A percentile compares a stretch with the other conserved stretches of the same genome.
phyloP scores from a whole-genome alignment of 2,113 vertebrate genomes.

The Pachycephala philippinensis region DNA sequence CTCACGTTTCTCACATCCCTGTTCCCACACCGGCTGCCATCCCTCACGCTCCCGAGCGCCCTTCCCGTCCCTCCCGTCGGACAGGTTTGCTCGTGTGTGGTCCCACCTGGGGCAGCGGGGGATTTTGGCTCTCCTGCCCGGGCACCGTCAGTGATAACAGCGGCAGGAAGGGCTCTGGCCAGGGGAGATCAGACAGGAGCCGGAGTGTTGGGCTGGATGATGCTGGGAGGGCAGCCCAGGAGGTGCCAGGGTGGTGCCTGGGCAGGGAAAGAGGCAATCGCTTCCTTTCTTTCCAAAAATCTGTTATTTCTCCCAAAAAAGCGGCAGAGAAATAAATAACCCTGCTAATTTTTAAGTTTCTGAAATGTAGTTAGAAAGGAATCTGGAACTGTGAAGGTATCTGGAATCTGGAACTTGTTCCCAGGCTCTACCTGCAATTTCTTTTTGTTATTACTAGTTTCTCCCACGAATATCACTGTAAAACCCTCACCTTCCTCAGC shows the following conservation, averaged over 20 bases:
- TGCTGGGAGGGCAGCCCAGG: background rate
- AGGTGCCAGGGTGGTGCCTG: background rate
- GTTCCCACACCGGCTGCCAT: background rate
- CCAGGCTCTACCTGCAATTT: background rate
- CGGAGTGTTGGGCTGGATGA: background rate
- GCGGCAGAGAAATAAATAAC: background rate
- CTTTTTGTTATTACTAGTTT: background rate
- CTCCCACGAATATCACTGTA: background rate
- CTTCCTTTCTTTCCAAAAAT: background rate
- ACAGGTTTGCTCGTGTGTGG: constrained; percentile 18
- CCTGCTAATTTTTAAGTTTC: background rate
- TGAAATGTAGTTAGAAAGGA: background rate
- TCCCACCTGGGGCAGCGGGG: constrained; percentile 1
- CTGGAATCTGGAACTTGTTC: background rate
- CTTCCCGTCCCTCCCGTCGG: accelerated
- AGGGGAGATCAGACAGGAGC: background rate
- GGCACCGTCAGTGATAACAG: background rate
- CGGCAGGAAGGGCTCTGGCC: background rate
- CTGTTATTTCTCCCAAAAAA: background rate
- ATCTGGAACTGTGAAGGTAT: background rate
- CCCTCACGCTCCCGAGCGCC: background rate
- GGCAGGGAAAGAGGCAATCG: background rate
- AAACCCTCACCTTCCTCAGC: background rate
- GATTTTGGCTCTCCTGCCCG: background rate
- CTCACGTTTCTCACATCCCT: background rate